phyloP scores from a whole-genome alignment of 2,797 vertebrate genomes.

The Coilia nasus region DNA sequence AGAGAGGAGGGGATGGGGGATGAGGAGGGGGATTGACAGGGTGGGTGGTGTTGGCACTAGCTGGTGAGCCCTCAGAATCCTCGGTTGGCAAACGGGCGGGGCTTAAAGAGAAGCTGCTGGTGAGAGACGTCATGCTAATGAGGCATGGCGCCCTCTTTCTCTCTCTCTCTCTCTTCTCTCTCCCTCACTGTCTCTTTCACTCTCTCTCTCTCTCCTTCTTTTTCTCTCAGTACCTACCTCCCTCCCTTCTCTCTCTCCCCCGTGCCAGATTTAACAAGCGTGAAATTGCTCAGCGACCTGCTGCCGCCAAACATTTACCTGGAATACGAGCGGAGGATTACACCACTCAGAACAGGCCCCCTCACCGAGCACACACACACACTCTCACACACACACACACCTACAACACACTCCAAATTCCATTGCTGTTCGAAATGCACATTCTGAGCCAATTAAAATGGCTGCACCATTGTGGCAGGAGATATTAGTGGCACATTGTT shows the following conservation, averaged over 20 bases:
- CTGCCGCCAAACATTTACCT: conserved; percentile 70
- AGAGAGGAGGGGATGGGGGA: conserved; percentile 16
- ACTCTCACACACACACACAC: neutral
- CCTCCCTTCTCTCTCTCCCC: neutral
- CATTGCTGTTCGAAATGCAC: neutral
- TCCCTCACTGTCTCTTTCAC: too few species aligned
- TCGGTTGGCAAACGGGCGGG: neutral
- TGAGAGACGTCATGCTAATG: neutral
- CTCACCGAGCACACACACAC: neutral
- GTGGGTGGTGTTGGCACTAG: conserved; percentile 35
- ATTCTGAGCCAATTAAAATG: neutral
- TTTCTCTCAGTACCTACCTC: neutral
- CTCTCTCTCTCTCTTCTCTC: too few species aligned
- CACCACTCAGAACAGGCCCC: conserved; percentile 47
- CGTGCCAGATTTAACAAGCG: conserved; percentile 69
- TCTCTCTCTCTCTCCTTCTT: too few species aligned
- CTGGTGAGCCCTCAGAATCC: neutral
- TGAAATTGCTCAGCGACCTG: conserved; percentile 70
- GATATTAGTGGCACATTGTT: neutral
- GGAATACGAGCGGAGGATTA: conserved; percentile 67
- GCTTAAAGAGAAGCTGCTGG: neutral
- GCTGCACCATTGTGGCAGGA: neutral
- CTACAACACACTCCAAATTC: neutral
- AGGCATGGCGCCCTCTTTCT: neutral
- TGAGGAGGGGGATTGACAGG: neutral